phyloP scores from a whole-genome alignment of 2,888 invertebrate genomes.

The Cactoblastis cactorum region DNA sequence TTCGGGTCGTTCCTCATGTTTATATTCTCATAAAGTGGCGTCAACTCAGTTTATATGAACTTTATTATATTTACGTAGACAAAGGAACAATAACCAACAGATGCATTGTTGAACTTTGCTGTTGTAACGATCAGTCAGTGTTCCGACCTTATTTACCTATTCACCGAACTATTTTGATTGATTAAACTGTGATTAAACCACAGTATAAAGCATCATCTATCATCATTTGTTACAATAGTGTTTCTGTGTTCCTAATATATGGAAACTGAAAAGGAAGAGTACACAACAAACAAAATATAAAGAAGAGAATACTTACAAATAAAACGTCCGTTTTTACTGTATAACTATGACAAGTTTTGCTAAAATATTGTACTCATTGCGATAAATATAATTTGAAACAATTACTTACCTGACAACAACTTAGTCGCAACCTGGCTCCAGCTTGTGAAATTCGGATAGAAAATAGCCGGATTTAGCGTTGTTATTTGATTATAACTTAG shows the following conservation, averaged over 20 bases:
- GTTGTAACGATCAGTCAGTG: slow-evolving; percentile 19
- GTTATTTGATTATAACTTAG: slow-evolving; percentile 89
- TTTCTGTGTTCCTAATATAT: neutral
- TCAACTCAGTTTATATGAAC: neutral
- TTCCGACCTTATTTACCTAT: slow-evolving; percentile 24
- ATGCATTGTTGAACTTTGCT: slow-evolving; percentile 22
- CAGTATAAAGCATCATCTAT: slow-evolving; percentile 21
- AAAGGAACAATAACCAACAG: slow-evolving; percentile 15
- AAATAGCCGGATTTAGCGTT: slow-evolving; percentile 88
- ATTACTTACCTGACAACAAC: slow-evolving; percentile 85
- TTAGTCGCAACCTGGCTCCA: slow-evolving; percentile 94
- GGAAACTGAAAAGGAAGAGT: neutral
- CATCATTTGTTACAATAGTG: slow-evolving; percentile 20
- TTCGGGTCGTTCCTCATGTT: neutral
- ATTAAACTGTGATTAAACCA: slow-evolving; percentile 26
- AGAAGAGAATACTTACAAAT: too few relatives aligned
- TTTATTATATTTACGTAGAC: slow-evolving; percentile 11
- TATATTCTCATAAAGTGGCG: neutral
- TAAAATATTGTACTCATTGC: too few relatives aligned
- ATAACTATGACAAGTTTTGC: too few relatives aligned
- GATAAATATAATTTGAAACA: too few relatives aligned
- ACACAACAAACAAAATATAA: neutral
- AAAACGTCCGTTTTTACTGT: too few relatives aligned
- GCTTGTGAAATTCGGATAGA: slow-evolving; percentile 91
- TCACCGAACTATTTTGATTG: slow-evolving; percentile 27